Evolutionary conservation across 2,888 invertebrate genomes (phyloP), one percentile per base, ranked within the genome.

Genomic region (Calliopum simillimum): DNA sequence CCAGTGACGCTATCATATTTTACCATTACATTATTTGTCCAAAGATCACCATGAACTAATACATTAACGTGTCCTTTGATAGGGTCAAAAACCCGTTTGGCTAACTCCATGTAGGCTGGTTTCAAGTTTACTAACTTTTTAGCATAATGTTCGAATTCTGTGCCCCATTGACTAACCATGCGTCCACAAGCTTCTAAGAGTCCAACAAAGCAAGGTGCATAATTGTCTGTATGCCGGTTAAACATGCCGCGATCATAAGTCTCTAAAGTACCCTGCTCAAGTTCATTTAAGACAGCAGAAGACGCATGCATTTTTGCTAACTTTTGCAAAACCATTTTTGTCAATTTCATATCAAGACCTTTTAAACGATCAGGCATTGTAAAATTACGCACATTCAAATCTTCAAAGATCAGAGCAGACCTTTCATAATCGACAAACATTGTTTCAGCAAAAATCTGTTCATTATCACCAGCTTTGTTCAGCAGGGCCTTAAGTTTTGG

Each of bases 251-350:
- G 79, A 76, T 86, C 85, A 25, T 80, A 86, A 1, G 69, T 72
- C 49, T 82, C 77, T 23, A 85, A 71, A n/a, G 65, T 73, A 1
- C 81, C 79, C 0, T 66, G 63, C 43, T 80, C 75, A 2, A 82
- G 85, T 33, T 85, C 81, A 71, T 88, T 88, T 23, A 86, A 76
- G 0, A 86, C 87, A 0, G 88, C 86, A 1, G 88, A 87, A 0
- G 87, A 80, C 0, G 88, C 88, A 76, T 89, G 89, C 78, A 89
- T 87, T 75, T 86, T 85, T 1, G 89, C 88, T 73, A 89, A 70
- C 1, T 87, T 83, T 1, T 79, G 78, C 0, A 88, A 75, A 1
- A 86, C 82, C 13, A 87, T 33, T 72, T 82, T 83, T 0, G 84
- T 78, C 67, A 88, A 88, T 3, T 83, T 80, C 70, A 87, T 72